Evolutionary conservation across 2,113 vertebrate genomes (phyloP), one percentile per base, ranked within the genome.

Genomic region (Phoxinus phoxinus): DNA sequence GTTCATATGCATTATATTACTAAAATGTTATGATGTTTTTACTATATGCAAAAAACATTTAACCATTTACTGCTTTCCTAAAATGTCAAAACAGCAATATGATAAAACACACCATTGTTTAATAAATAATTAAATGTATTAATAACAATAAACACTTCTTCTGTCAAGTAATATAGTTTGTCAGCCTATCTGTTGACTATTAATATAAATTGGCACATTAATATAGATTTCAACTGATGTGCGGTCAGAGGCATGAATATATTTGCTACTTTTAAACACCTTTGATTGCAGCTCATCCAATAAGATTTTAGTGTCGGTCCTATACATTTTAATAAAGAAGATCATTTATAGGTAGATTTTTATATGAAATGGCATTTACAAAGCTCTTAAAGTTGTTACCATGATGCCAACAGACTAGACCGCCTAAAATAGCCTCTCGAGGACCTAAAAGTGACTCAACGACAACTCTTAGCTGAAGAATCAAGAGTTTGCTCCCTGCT

Each of bases 401-500:
- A 71, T 25, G 71, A 63, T 11, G 58, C n/a, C 58, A 41, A 46
- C 35, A 67, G n/a, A 48, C 56, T 37, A 44, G 12, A 15, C 53
- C 6, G 27, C 78, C 15, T 48, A 67, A 81, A 81, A 81, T 32
- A 65, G 13, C 41, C 41, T 63, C 79, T 67, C 10, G 8, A 46
- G 41, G 10, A 81, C 48, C 79, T 48, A 67, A 67, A 81, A 67
- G 11, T 48, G 44, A 30, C 25, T 81, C 4, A 30, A 67, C 19
- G 27, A 25, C 76, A 81, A 81, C 27, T 81, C 58, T 80, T 65
- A 65, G 35, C 58, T 27, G n/a, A 80, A 80, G 37, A 80, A 80
- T 63, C 61, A 30, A 81, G 37, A 81, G 61, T 67, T 12, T 32
- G 25, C 61, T 67, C 61, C 79, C 79, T 21, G 79, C 61, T 32